Percentiles rank a stretch among this genome's conserved stretches.
phyloP scores from a whole-genome alignment of 1,140 invertebrate genomes.

The Drosophila lowei region DNA sequence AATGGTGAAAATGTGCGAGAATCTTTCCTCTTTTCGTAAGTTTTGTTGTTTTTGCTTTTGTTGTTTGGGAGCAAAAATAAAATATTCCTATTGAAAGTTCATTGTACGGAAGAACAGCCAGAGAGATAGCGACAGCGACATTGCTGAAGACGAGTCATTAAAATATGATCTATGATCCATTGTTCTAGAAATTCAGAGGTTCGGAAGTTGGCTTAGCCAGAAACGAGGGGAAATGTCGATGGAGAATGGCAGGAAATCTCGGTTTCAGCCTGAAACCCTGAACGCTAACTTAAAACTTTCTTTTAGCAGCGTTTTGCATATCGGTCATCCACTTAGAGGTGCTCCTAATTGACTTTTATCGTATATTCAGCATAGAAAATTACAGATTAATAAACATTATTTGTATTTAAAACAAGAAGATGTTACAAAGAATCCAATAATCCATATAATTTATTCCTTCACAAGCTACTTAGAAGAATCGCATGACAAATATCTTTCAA shows the following conservation, averaged over 20 bases:
- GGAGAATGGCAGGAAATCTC: slow-evolving; percentile 24
- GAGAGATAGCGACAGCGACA: slow-evolving; percentile 13
- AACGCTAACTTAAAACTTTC: slow-evolving; percentile 27
- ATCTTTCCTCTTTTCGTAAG: slow-evolving; percentile 8
- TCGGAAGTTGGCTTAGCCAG: background rate
- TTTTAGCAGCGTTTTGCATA: background rate
- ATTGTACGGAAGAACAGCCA: slow-evolving; percentile 59
- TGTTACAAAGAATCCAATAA: no score
- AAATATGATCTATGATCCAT: slow-evolving; percentile 81
- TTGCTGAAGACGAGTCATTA: slow-evolving; percentile 55
- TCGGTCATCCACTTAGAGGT: no score
- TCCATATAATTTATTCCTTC: no score
- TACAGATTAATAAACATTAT: no score
- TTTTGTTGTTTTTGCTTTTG: slow-evolving; percentile 4
- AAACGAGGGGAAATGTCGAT: slow-evolving; percentile 34
- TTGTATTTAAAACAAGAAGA: no score
- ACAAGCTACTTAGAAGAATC: no score
- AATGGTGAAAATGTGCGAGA: slow-evolving; percentile 59
- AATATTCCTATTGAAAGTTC: slow-evolving; percentile 72
- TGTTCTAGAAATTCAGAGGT: slow-evolving; percentile 57
- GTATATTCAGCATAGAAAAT: no score
- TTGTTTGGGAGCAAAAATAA: slow-evolving; percentile 15
- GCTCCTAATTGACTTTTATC: no score
- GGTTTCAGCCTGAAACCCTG: slow-evolving; percentile 11
- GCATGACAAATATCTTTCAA: no score